phyloP scores from a whole-genome alignment of 2,797 vertebrate species.

The Rhinogobio ventralis region DNA sequence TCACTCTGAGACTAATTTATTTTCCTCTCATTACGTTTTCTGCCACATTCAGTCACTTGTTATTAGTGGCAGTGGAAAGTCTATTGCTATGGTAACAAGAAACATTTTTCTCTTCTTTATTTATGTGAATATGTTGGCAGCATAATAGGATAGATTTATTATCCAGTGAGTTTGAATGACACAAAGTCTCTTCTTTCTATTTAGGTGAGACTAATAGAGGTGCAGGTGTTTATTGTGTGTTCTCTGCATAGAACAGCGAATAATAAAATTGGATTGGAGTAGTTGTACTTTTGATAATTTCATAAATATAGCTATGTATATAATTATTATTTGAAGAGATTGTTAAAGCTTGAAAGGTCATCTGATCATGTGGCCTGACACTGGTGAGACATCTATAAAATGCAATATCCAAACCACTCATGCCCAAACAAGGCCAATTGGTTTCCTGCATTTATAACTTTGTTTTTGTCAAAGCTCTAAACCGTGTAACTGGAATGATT shows the following conservation, averaged over 20 bases:
- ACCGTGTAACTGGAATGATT: not conserved
- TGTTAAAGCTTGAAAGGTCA: not conserved
- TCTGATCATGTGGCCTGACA: not conserved
- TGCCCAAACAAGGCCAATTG: not conserved
- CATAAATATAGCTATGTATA: not conserved
- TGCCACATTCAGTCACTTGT: constrained; percentile 24
- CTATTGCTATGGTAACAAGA: constrained; percentile 37
- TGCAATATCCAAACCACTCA: not conserved
- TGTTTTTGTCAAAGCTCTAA: not conserved
- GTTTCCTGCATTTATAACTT: not conserved
- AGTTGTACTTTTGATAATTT: not conserved
- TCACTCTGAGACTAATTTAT: constrained; percentile 15
- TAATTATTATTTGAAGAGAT: not conserved
- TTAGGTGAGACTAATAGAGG: not conserved
- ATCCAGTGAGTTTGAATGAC: not conserved
- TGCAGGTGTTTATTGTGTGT: not conserved
- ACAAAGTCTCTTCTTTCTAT: not conserved
- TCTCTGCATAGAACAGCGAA: not conserved
- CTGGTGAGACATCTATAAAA: not conserved
- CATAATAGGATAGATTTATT: not conserved
- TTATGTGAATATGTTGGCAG: constrained; percentile 7
- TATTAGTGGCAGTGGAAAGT: constrained; percentile 18
- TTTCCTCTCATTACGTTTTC: constrained; percentile 12
- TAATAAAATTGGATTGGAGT: not conserved
- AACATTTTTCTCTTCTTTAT: constrained; percentile 2